Evolutionary conservation across 1,140 invertebrate genomes (phyloP).

Genomic region (Lethrus apterus): DNA sequence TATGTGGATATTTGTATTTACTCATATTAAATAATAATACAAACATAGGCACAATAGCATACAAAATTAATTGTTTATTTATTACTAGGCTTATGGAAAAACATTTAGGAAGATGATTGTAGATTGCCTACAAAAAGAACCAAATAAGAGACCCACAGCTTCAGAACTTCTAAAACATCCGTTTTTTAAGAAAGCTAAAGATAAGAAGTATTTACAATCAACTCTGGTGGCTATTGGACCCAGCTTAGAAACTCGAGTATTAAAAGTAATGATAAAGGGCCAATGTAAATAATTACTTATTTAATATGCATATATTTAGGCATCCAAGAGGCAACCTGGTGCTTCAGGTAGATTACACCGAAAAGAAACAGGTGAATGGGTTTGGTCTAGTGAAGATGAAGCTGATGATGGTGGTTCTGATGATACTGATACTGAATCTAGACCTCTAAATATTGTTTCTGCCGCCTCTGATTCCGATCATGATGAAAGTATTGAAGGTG

Average conservation of each 20-base stretch:
- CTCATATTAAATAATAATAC: not conserved
- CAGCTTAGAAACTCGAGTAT: conserved; percentile 79
- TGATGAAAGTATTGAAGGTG: conserved; percentile 46
- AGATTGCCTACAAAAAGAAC: conserved; percentile 93
- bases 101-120: conserved; percentile 93
- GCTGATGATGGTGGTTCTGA: conserved; percentile 59
- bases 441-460: conserved; percentile 71
- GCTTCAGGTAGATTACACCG: conserved; percentile 86
- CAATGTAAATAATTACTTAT: not conserved
- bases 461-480: conserved; percentile 67
- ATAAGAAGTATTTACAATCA: conserved; percentile 89
- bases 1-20: conserved; percentile 1
- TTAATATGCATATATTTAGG: conserved; percentile 39
- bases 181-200: conserved; percentile 99
- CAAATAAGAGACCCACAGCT: conserved; percentile 89
- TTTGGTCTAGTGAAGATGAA: conserved; percentile 91
- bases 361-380: conserved; percentile 95
- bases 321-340: conserved; percentile 76
- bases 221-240: conserved; percentile 81
- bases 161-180: conserved; percentile 97
- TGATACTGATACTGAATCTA: conserved; percentile 46
- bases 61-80: not conserved
- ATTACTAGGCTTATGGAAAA: conserved; percentile 76
- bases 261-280: conserved; percentile 58
- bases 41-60: too few relatives aligned